These are phyloP conservation scores for Lycodopsis pacificus DNA, from an alignment of 2,797 vertebrate species.

Conservation along the genomic window DNA sequence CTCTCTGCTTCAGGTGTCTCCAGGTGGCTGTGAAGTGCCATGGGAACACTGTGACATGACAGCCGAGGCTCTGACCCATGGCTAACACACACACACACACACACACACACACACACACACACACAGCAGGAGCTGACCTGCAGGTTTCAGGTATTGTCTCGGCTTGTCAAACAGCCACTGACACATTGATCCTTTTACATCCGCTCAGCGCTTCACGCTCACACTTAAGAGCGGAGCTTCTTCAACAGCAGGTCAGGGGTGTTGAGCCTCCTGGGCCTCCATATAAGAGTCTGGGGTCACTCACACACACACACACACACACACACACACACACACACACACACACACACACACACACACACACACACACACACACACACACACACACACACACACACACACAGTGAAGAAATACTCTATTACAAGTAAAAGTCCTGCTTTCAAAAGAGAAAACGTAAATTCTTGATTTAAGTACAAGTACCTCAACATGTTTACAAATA, in stretches of 20 bases:
- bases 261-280: background rate
- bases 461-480: too few relatives aligned
- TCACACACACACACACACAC: background rate
- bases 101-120: constrained; percentile 4
- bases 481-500: background rate
- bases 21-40: constrained; percentile 81
- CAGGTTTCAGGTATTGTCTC: constrained; percentile 6
- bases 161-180: constrained; percentile 69
- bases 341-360: background rate
- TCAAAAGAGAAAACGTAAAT: background rate
- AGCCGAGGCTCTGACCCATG: constrained; percentile 71
- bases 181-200: constrained; percentile 69
- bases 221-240: background rate
- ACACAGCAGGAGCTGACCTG: background rate
- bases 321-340: background rate
- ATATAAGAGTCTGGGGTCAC: background rate
- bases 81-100: constrained; percentile 46
- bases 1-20: constrained; percentile 59
- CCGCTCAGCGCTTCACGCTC: constrained; percentile 26
- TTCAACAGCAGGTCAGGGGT: constrained; percentile 24
- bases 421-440: too few relatives aligned
- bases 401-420: too few relatives aligned
- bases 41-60: constrained; percentile 83
- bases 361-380: background rate
- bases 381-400: background rate